Conservation (phyloP, 2,113 vertebrate species). For the Trematomus loennbergii region DNA sequence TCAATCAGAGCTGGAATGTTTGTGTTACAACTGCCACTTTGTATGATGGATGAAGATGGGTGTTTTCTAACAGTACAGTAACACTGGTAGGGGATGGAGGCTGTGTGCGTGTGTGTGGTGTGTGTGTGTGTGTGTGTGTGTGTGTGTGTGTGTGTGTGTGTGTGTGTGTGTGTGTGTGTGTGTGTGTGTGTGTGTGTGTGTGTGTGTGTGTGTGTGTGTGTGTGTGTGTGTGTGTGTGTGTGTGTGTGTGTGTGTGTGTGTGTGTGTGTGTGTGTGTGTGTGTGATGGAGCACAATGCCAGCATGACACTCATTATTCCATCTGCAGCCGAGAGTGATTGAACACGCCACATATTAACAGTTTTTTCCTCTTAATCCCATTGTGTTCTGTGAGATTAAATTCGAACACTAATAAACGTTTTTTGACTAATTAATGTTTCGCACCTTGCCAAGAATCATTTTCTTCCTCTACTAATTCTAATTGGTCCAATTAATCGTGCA, state of each 20-base stretch:
- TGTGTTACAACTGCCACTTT: constrained; percentile 78
- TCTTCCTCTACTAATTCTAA: constrained; percentile 84
- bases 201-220: too few relatives aligned
- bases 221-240: constrained; percentile 27
- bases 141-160: not conserved
- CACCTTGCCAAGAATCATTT: constrained; percentile 86
- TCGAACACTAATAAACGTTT: constrained; percentile 84
- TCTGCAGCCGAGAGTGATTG: constrained; percentile 72
- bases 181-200: constrained; percentile 14
- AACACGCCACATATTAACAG: constrained; percentile 79
- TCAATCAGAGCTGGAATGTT: constrained; percentile 76
- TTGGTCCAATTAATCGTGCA: constrained; percentile 87
- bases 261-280: constrained; percentile 23
- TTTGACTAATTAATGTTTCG: constrained; percentile 85
- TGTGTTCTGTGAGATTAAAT: constrained; percentile 83
- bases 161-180: constrained; percentile 28
- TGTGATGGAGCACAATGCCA: constrained; percentile 54
- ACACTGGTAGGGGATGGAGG: constrained; percentile 34
- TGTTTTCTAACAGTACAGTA: constrained; percentile 71
- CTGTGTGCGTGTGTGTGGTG: constrained; percentile 32
- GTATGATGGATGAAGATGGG: constrained; percentile 75
- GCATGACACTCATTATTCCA: constrained; percentile 78
- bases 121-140: not conserved
- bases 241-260: constrained; percentile 12
- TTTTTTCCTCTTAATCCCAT: constrained; percentile 80